These are phyloP conservation scores for Quiscalus mexicanus DNA, from an alignment of 2,113 vertebrate genomes.

Conservation along the genomic window DNA sequence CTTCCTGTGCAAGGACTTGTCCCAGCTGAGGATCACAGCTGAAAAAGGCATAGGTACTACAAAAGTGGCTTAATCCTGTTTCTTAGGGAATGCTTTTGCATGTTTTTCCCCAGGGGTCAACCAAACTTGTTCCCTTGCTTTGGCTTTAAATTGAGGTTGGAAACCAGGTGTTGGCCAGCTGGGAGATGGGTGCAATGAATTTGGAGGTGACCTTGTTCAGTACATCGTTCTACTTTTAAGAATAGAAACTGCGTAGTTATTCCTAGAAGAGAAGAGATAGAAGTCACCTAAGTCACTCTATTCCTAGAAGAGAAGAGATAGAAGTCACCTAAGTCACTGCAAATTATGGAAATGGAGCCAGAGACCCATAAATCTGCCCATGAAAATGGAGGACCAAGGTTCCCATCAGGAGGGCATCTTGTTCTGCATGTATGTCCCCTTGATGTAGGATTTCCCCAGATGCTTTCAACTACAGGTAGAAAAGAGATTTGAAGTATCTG, in stretches of 20 bases:
- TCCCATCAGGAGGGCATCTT: not conserved
- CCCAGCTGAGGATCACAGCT: slow-evolving; percentile 78
- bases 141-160: not conserved
- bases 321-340: not conserved
- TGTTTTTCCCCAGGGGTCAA: not conserved
- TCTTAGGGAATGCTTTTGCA: not conserved
- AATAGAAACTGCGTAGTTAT: fast-evolving
- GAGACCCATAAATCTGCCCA: not conserved
- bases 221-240: not conserved
- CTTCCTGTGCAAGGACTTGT: slow-evolving; percentile 85
- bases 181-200: not conserved
- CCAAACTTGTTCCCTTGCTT: not conserved
- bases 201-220: not conserved
- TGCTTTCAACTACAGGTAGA: not conserved
- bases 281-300: not conserved
- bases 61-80: not conserved
- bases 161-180: not conserved
- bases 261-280: not conserved
- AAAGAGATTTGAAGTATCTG: not conserved
- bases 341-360: not conserved
- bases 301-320: not conserved
- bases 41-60: slow-evolving; percentile 82
- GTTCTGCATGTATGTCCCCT: fast-evolving
- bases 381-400: not conserved
- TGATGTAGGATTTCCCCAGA: not conserved